Conservation (phyloP, 2,797 vertebrate genomes). For the Emydoidea blandingii region DNA sequence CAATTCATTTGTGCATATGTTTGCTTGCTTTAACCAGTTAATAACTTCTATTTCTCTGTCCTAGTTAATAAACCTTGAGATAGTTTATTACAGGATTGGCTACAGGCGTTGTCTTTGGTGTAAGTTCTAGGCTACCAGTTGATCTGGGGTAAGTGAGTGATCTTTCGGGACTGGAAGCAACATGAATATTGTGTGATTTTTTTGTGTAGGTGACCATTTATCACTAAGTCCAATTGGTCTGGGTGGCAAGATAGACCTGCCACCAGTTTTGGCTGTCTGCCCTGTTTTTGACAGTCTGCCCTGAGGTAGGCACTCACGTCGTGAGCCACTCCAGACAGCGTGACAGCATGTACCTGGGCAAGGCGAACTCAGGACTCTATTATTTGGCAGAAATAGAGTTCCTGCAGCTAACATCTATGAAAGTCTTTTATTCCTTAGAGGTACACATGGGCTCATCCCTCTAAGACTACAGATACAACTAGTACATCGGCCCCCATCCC, state of each 20-base stretch:
- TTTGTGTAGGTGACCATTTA: background rate
- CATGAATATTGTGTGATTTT: background rate
- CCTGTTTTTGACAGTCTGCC: too few species aligned
- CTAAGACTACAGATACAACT: background rate
- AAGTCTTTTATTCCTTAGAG: fast-evolving
- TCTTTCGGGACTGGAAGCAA: background rate
- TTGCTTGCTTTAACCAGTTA: background rate
- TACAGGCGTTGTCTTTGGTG: background rate
- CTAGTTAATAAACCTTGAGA: background rate
- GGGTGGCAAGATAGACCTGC: background rate
- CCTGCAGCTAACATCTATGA: background rate
- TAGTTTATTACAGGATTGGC: background rate
- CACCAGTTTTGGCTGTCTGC: background rate
- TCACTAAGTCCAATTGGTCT: background rate
- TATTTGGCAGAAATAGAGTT: background rate
- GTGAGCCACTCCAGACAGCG: background rate
- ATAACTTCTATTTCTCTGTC: background rate
- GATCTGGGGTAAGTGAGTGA: background rate
- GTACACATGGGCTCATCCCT: background rate
- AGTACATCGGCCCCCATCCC: too few species aligned
- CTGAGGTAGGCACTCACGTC: background rate
- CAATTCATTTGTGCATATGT: background rate
- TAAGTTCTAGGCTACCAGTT: background rate
- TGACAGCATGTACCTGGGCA: background rate
- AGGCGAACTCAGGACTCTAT: background rate